phyloP scores from a whole-genome alignment of 2,113 vertebrate species.

The Patagioenas fasciata region DNA sequence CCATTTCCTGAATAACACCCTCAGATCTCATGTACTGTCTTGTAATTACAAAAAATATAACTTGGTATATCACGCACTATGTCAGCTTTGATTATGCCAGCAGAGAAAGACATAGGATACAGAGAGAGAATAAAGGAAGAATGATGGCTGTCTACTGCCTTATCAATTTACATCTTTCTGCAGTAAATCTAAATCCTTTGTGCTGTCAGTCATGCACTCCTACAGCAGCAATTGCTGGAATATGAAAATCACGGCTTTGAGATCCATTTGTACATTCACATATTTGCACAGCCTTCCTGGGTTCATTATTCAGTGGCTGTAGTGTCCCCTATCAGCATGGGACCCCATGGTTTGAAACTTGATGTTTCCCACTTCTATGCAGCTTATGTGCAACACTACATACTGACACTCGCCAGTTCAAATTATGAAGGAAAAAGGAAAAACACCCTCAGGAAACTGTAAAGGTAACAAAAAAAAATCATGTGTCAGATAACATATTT shows the following conservation, averaged over 20 bases:
- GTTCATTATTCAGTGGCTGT: neutral
- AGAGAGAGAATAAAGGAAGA: conserved; percentile 39
- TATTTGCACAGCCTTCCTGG: neutral
- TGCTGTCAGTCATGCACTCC: conserved; percentile 49
- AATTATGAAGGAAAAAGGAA: neutral
- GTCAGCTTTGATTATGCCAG: conserved; percentile 33
- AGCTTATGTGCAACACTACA: neutral
- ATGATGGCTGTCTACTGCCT: conserved; percentile 31
- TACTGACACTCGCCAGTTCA: neutral
- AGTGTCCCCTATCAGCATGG: neutral
- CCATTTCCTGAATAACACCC: conserved; percentile 29
- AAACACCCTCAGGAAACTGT: neutral
- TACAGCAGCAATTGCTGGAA: neutral
- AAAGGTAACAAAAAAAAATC: conserved; percentile 3
- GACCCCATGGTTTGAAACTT: neutral
- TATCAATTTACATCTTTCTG: conserved; percentile 64
- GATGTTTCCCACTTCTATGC: neutral
- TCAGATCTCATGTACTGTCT: neutral
- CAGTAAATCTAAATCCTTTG: conserved; percentile 34
- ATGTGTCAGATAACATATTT: neutral
- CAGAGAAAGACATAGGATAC: conserved; percentile 7
- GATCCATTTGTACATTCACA: neutral
- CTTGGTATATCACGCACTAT: neutral
- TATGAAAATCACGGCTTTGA: conserved; percentile 21
- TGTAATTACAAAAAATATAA: conserved; percentile 30